A percentile compares a stretch with the other conserved stretches of the same genome.
Conservation (phyloP, 2,113 vertebrate genomes). For the Chunga burmeisteri region DNA sequence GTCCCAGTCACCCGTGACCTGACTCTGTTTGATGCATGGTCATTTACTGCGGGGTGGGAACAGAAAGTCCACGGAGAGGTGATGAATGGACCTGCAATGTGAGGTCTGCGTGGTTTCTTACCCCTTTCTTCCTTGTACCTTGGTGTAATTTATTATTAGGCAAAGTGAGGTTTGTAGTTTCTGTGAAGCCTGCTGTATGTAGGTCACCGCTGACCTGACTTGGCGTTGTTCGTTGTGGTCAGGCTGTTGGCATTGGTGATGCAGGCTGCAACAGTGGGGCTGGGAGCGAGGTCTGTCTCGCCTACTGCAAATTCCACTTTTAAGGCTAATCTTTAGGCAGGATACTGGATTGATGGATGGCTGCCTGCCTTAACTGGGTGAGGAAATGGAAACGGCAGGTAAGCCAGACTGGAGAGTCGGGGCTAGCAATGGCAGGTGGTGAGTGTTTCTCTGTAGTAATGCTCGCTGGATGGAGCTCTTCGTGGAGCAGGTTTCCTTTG, state of each 20-base stretch:
- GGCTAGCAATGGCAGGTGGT: too few relatives aligned
- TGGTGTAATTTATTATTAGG: background rate
- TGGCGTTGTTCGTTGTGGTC: background rate
- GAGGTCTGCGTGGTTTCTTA: background rate
- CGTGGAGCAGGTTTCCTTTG: background rate
- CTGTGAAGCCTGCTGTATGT: background rate
- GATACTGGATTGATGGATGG: background rate
- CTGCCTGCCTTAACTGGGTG: background rate
- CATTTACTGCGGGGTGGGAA: background rate
- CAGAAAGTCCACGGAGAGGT: background rate
- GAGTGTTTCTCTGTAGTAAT: rapidly evolving
- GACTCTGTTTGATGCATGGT: background rate
- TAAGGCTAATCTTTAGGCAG: background rate
- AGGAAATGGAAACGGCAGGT: background rate
- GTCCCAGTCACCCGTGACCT: background rate
- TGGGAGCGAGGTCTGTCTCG: background rate
- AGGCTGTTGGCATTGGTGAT: background rate
- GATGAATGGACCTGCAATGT: background rate
- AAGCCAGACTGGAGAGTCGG: background rate
- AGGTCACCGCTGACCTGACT: slow-evolving; percentile 26
- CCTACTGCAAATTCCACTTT: background rate
- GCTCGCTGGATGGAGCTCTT: background rate
- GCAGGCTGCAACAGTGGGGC: background rate
- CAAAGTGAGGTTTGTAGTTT: slow-evolving; percentile 6
- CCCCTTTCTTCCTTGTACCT: background rate